Percentiles rank a stretch among this genome's conserved stretches.
These are phyloP conservation scores for Falco novaeseelandiae DNA, from an alignment of 2,797 vertebrate genomes.

Conservation along the genomic window DNA sequence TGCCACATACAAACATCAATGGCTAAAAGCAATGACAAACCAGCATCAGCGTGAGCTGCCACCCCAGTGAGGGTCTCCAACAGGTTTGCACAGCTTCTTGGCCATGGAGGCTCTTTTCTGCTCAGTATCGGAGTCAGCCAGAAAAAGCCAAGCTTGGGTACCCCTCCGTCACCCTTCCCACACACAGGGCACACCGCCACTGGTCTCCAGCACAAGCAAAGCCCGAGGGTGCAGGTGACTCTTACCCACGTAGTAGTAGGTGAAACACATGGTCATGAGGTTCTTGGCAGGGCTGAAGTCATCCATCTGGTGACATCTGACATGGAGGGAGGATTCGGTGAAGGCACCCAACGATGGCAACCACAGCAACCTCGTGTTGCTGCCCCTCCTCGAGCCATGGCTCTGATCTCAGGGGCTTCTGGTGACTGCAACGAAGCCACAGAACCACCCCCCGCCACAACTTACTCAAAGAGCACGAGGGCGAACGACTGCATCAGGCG, in stretches of 20 bases:
- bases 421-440: accelerated
- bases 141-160: not conserved
- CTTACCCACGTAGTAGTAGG: slow-evolving; percentile 93
- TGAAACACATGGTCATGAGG: slow-evolving; percentile 99
- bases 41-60: not conserved
- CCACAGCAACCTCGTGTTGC: not conserved
- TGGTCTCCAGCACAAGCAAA: not conserved
- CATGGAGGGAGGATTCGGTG: accelerated
- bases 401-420: not conserved
- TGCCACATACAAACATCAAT: not conserved
- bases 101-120: not conserved
- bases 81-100: not conserved
- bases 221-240: accelerated
- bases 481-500: slow-evolving; percentile 97
- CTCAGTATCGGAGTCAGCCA: not conserved
- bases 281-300: slow-evolving; percentile 97
- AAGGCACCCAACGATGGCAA: accelerated
- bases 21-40: not conserved
- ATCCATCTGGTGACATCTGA: slow-evolving; percentile 96
- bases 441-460: not conserved
- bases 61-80: not conserved
- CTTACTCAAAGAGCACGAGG: slow-evolving; percentile 96
- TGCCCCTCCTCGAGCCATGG: accelerated
- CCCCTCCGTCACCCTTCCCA: not conserved
- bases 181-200: accelerated